Evolutionary conservation across 1,140 invertebrate species (phyloP).

Genomic region (Telenomus remus): DNA sequence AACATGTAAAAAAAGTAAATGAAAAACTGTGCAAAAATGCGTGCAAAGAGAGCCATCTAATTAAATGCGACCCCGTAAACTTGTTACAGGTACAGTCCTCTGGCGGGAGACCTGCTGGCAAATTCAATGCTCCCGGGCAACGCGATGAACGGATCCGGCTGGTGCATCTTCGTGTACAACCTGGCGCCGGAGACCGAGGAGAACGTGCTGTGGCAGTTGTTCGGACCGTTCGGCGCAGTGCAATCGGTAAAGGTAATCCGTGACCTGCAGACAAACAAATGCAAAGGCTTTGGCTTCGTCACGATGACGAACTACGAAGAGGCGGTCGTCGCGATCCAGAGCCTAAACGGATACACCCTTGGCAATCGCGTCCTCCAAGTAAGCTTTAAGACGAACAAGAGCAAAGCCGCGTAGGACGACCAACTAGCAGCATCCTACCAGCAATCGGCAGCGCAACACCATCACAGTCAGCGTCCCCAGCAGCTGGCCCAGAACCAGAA

Average conservation of each 20-base stretch:
- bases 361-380: slow-evolving; percentile 98
- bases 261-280: slow-evolving; percentile 98
- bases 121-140: slow-evolving; percentile 90
- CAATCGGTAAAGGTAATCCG: slow-evolving; percentile 98
- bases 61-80: neutral
- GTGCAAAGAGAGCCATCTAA: neutral
- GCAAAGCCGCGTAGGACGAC: slow-evolving; percentile 87
- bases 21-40: neutral
- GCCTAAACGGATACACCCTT: slow-evolving; percentile 97
- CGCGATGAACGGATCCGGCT: slow-evolving; percentile 89
- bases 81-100: slow-evolving; percentile 90
- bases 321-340: slow-evolving; percentile 97
- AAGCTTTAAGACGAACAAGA: slow-evolving; percentile 97
- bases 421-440: slow-evolving; percentile 46
- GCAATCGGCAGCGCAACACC: slow-evolving; percentile 16
- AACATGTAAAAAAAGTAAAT: too few relatives aligned
- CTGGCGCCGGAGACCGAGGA: slow-evolving; percentile 98
- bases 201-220: slow-evolving; percentile 98
- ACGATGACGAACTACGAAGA: slow-evolving; percentile 99
- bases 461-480: slow-evolving; percentile 13
- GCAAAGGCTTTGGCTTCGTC: slow-evolving; percentile 99
- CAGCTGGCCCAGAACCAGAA: slow-evolving; percentile 37
- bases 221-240: slow-evolving; percentile 98
- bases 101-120: slow-evolving; percentile 93
- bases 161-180: slow-evolving; percentile 99